Percentiles rank a stretch among this genome's conserved stretches.
phyloP scores from a whole-genome alignment of 2,113 vertebrate genomes.

The Phainopepla nitens region DNA sequence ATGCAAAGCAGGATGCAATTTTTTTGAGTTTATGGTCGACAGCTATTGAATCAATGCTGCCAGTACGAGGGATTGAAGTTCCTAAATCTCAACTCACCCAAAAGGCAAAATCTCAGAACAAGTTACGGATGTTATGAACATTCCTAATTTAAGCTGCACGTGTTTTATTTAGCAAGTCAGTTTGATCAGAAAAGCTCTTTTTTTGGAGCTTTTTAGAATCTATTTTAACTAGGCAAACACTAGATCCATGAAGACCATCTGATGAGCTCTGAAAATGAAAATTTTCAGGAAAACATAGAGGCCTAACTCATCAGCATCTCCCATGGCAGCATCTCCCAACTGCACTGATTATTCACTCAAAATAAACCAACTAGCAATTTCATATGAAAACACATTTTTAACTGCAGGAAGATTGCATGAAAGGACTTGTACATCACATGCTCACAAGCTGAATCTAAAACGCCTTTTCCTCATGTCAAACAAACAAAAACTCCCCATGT shows the following conservation, averaged over 20 bases:
- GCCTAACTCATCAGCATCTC: background rate
- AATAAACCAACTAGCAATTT: background rate
- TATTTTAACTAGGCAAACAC: background rate
- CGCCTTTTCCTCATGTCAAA: background rate
- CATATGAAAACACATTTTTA: background rate
- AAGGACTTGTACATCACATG: background rate
- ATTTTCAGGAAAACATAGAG: background rate
- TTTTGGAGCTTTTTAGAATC: background rate
- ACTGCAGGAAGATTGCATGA: background rate
- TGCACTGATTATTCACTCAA: background rate
- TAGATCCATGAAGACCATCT: background rate
- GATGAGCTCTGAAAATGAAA: background rate
- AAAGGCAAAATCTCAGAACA: background rate
- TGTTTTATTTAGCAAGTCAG: background rate
- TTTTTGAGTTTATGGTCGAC: background rate
- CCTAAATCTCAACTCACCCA: background rate
- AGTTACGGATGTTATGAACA: background rate
- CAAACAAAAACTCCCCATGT: background rate
- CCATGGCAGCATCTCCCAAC: background rate
- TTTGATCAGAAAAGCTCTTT: background rate
- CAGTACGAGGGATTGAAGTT: background rate
- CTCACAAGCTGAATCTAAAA: background rate
- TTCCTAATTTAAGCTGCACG: background rate
- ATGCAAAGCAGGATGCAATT: background rate
- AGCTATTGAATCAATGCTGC: background rate